These are phyloP conservation scores for Rousettus madagascariensis DNA, from an alignment of 2,797 vertebrate species.

Conservation along the genomic window DNA sequence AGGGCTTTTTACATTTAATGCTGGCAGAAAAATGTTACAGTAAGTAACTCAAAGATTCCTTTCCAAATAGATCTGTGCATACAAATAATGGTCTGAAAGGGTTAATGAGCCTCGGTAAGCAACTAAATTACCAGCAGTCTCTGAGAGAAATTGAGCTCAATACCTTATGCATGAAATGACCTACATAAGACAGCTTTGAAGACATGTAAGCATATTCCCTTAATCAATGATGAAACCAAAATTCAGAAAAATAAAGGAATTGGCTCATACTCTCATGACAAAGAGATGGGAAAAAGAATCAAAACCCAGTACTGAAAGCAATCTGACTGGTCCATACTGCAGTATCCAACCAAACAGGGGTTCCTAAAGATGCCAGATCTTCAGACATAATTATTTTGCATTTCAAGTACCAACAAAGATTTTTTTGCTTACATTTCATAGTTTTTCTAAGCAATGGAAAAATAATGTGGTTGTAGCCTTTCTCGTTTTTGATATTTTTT, in stretches of 20 bases:
- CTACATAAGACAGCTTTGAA: slow-evolving; percentile 56
- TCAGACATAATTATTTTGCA: neutral
- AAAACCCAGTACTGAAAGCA: neutral
- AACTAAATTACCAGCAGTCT: slow-evolving; percentile 9
- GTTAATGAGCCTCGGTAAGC: slow-evolving; percentile 50
- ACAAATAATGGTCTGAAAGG: neutral
- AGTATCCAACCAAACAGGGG: neutral
- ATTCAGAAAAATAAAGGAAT: neutral
- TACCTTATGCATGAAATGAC: slow-evolving; percentile 18
- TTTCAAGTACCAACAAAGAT: slow-evolving; percentile 54
- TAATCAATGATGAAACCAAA: slow-evolving; percentile 16
- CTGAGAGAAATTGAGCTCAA: slow-evolving; percentile 27
- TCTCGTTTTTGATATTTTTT: slow-evolving; percentile 36
- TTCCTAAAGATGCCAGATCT: neutral
- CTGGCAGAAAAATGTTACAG: neutral
- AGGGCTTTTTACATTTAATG: neutral
- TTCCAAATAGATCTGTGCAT: neutral
- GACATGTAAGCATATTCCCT: neutral
- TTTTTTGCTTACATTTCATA: slow-evolving; percentile 52
- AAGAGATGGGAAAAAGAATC: neutral
- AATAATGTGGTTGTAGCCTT: neutral
- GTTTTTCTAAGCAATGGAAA: slow-evolving; percentile 43
- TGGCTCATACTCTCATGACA: neutral
- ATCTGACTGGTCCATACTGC: neutral
- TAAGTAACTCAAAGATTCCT: neutral